Evolutionary conservation across 92 coral and sea anemone species (phyloP), one percentile per base, ranked within the genome.

Genomic region (Galaxea fascicularis): DNA sequence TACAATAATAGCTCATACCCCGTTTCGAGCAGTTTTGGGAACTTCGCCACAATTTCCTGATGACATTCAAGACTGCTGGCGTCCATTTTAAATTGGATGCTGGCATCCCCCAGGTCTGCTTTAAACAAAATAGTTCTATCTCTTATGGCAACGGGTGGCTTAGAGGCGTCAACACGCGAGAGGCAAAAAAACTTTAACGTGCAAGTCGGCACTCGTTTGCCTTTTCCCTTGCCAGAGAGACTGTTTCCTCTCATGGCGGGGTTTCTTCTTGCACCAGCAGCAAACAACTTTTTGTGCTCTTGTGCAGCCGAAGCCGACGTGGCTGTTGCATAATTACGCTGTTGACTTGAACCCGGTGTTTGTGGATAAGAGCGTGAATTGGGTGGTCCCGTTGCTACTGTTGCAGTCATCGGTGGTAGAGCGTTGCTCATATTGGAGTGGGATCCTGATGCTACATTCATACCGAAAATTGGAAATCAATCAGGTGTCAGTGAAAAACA

Each of bases 71-170:
- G 47, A n/a, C 29, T 60, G 83, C 31, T 85, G 49, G 47, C 67
- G 52, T 76, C 67, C 29, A 49, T 51, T 31, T 51, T 26, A 10
- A 76, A 57, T 53, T 85, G 89, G 39, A 90, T 85, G 78, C 90
- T 90, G 57, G 59, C 75, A 26, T 90, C 93, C 10, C 93, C 90
- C 17, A 90, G 86, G 35, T 90, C 93, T 44, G 87, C 90, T 58
- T 85, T 90, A 5, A 78, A 29, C 68, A 90, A 75, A 8, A 72
- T 24, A 24, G 93, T 73, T 39, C 90, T 54, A 39, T 90, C 90
- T 79, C 75, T 90, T 54, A 90, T 70, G 18, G 79, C 27, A 20
- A 41, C 20, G 39, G 93, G 90, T 26, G 90, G 87, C 47, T 82
- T 80, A 20, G 41, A 39, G 17, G 79, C 27, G 65, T 73, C 65